These are phyloP conservation scores for Stenolophus ochropezus DNA, from an alignment of 2,888 invertebrate species.

Conservation along the genomic window DNA sequence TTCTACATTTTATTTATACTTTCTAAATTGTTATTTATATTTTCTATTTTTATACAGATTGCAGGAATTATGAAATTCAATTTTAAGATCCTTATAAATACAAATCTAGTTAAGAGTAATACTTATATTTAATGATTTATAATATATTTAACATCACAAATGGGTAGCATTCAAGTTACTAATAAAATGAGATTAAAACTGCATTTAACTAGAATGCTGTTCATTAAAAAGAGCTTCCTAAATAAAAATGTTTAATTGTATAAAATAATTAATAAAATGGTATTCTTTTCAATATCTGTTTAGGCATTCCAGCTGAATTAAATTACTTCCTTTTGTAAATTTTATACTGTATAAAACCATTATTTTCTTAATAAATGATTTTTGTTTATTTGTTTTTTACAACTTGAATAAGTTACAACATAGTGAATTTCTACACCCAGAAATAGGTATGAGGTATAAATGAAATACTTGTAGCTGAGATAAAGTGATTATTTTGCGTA, in stretches of 20 bases:
- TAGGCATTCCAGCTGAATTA: constrained; percentile 52
- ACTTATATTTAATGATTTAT: constrained; percentile 40
- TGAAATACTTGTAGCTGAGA: too few relatives aligned
- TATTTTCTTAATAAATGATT: constrained; percentile 61
- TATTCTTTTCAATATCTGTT: constrained; percentile 34
- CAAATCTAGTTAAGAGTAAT: constrained; percentile 10
- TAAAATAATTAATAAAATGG: constrained; percentile 41
- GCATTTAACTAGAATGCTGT: constrained; percentile 42
- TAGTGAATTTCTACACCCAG: too few relatives aligned
- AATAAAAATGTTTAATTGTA: constrained; percentile 9
- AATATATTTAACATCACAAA: constrained; percentile 52
- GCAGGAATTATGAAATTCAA: not conserved
- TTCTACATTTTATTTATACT: not conserved
- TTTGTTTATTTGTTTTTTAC: constrained; percentile 40
- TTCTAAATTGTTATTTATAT: not conserved
- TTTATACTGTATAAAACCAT: constrained; percentile 64
- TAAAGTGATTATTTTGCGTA: not conserved
- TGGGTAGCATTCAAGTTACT: constrained; percentile 24
- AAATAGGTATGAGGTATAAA: too few relatives aligned
- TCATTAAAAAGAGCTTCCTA: constrained; percentile 42
- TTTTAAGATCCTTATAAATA: constrained; percentile 35
- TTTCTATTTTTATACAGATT: constrained; percentile 13
- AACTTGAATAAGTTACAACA: not conserved
- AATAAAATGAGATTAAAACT: constrained; percentile 12
- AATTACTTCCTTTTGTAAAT: constrained; percentile 60